Conservation (phyloP, 2,888 invertebrate genomes). For the Colostygia pectinataria region DNA sequence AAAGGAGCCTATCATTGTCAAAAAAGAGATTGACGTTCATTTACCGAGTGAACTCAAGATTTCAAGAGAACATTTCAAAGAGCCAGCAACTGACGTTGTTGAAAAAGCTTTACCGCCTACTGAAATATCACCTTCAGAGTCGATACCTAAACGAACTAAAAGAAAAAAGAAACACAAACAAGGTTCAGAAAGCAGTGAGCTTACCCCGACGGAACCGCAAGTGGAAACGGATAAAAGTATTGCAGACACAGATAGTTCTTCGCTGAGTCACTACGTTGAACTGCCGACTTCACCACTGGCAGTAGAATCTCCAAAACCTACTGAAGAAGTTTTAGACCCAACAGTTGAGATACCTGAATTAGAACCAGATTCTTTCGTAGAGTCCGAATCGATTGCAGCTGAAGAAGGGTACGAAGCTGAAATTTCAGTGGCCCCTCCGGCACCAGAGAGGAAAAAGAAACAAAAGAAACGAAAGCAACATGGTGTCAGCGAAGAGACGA, state of each 20-base stretch:
- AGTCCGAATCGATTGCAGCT: slow-evolving; percentile 70
- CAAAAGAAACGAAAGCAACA: slow-evolving; percentile 69
- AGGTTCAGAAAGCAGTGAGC: slow-evolving; percentile 55
- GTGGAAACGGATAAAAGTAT: slow-evolving; percentile 67
- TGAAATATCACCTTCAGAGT: slow-evolving; percentile 43
- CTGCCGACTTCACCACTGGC: slow-evolving; percentile 75
- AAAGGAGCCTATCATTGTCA: slow-evolving; percentile 53
- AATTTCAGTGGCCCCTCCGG: slow-evolving; percentile 73
- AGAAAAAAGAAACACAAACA: slow-evolving; percentile 86
- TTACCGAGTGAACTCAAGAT: slow-evolving; percentile 61
- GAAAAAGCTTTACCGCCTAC: slow-evolving; percentile 60
- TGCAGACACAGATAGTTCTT: slow-evolving; percentile 67
- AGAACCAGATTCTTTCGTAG: slow-evolving; percentile 72
- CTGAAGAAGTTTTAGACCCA: slow-evolving; percentile 43
- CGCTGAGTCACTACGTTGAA: slow-evolving; percentile 70
- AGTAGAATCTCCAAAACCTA: slow-evolving; percentile 71
- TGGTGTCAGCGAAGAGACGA: slow-evolving; percentile 66
- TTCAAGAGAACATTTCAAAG: slow-evolving; percentile 42
- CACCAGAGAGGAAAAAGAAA: slow-evolving; percentile 75
- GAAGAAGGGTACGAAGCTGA: slow-evolving; percentile 90
- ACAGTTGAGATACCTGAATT: slow-evolving; percentile 35
- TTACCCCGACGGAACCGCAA: slow-evolving; percentile 45
- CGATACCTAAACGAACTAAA: slow-evolving; percentile 78
- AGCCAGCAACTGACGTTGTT: slow-evolving; percentile 43
- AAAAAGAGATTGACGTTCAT: slow-evolving; percentile 65